Evolutionary conservation across 2,888 invertebrate species (phyloP), one percentile per base, ranked within the genome.

Genomic region (Hypomecis punctinalis): DNA sequence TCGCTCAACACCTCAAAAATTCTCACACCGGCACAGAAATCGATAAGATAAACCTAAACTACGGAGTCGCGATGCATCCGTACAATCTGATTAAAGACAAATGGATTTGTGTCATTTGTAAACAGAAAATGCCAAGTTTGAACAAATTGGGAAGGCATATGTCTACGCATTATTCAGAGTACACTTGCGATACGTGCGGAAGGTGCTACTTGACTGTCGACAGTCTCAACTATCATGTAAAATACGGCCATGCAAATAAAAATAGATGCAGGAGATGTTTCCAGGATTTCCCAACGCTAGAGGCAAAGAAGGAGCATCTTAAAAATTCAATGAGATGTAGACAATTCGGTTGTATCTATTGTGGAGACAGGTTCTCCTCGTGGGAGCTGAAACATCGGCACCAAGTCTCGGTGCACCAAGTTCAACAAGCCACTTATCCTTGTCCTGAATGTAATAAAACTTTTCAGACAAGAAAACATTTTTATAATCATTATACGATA

Each of bases 171-270:
- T 92, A 86, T 48, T 79, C 80, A 33, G 84, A 83, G 35, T 88
- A 78, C 53, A 89, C 90, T 0, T 93, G 92, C 56, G 91, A 91
- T 52, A 72, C 83, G 0, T 93, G 92, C 60, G 92, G 89, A 0
- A 81, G 86, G 10, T 80, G 82, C 36, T 92, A 91, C 63, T 68
- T 87, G 23, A 82, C 84, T 0, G 80, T 77, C 1, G 90, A 89
- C 52, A 85, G 86, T 0, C 74, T 92, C 37, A 87, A 81, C 40
- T 88, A 90, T 63, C 92, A 92, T 56, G 80, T 88, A 1, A 81
- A 78, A 51, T 85, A 84, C 63, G 79, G 69, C 6, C 92, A 92
- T 70, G 76, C 85, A 0, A 85, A 81, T 0, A 83, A 82, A 5
- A 74, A 79, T 5, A 72, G 79, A 43, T 92, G 92, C 68, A 79